Evolutionary conservation across 2,113 vertebrate species (phyloP).

Genomic region (Crocuta crocuta): DNA sequence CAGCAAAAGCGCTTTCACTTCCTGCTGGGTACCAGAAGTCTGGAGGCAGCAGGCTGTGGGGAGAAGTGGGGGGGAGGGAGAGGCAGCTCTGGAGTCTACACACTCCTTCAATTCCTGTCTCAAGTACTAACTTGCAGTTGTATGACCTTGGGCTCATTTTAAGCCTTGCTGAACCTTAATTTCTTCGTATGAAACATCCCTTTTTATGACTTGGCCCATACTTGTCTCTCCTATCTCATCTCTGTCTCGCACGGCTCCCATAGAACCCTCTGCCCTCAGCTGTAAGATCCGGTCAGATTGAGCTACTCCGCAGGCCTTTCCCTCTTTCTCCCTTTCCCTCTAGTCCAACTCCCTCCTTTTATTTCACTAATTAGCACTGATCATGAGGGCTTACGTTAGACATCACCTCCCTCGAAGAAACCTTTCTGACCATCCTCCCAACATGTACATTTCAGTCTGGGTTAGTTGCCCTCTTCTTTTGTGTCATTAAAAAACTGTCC

Average conservation of each 20-base stretch:
- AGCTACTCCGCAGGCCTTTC: background rate
- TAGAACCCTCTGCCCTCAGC: background rate
- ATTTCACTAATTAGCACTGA: background rate
- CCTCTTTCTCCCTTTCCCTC: background rate
- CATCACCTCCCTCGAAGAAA: background rate
- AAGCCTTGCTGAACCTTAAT: constrained; percentile 1
- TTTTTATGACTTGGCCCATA: background rate
- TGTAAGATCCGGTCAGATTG: background rate
- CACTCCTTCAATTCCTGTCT: background rate
- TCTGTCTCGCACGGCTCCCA: background rate
- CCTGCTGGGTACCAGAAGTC: background rate
- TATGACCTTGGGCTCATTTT: background rate
- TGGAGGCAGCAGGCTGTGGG: background rate
- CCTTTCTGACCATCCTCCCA: background rate
- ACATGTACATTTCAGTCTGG: background rate
- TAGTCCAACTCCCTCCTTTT: background rate
- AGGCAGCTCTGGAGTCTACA: background rate
- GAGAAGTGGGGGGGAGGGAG: background rate
- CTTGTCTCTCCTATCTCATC: background rate
- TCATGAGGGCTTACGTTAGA: background rate
- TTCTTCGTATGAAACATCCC: background rate
- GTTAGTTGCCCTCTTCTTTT: background rate
- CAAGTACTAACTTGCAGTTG: background rate
- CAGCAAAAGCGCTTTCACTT: background rate
- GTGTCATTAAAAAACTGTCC: background rate